These are phyloP conservation scores for Pyrochroa serraticornis DNA, from an alignment of 2,888 invertebrate genomes.

Conservation along the genomic window DNA sequence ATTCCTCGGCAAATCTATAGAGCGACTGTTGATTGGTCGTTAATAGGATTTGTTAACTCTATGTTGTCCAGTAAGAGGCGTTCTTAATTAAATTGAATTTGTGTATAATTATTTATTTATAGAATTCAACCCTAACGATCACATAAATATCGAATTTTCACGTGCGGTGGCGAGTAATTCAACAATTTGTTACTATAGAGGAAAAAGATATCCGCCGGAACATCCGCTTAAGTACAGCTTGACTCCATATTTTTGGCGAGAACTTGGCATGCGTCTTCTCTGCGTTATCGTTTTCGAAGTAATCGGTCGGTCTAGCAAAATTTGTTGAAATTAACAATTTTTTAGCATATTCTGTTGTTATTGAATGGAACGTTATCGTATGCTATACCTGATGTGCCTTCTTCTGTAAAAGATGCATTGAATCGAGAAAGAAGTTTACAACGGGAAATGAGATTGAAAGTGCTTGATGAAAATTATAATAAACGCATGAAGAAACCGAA, in stretches of 20 bases:
- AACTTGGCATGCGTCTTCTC: slow-evolving; percentile 63
- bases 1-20: slow-evolving; percentile 40
- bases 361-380: slow-evolving; percentile 65
- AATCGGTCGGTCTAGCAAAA: slow-evolving; percentile 14
- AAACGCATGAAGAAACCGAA: background rate
- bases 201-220: slow-evolving; percentile 49
- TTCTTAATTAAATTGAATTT: background rate
- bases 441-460: slow-evolving; percentile 4
- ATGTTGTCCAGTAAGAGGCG: slow-evolving; percentile 41
- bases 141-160: background rate
- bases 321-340: slow-evolving; percentile 19
- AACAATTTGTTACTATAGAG: slow-evolving; percentile 54
- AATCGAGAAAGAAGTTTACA: slow-evolving; percentile 2
- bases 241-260: slow-evolving; percentile 63
- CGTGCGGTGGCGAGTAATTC: slow-evolving; percentile 5
- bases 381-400: slow-evolving; percentile 64
- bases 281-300: slow-evolving; percentile 70
- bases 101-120: slow-evolving; percentile 15
- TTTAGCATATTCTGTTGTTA: slow-evolving; percentile 63
- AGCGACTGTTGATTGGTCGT: background rate
- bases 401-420: slow-evolving; percentile 11
- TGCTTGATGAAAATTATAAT: background rate
- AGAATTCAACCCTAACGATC: slow-evolving; percentile 39
- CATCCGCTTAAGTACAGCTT: slow-evolving; percentile 50
- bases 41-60: slow-evolving; percentile 38